These are phyloP conservation scores for Phacellophora camtschatica DNA, from an alignment of 30 jellyfish, hydroid and myxozoan genomes.

Conservation along the genomic window DNA sequence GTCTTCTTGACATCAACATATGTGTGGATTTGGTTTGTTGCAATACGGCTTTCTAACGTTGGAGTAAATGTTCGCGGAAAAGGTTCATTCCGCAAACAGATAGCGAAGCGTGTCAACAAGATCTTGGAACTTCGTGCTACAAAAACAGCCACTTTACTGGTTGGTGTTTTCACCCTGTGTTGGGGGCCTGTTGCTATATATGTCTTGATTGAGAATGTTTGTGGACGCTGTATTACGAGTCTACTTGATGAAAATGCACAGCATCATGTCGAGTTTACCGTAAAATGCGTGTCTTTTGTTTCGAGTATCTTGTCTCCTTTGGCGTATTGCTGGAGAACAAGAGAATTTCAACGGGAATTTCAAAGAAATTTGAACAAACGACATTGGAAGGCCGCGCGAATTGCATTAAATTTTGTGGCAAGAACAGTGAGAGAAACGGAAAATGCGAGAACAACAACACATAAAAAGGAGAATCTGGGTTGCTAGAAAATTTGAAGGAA, in stretches of 20 bases:
- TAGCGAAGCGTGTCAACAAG: constrained; percentile 5
- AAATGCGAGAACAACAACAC: too few relatives aligned
- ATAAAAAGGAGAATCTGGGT: too few relatives aligned
- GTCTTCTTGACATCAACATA: constrained; percentile 24
- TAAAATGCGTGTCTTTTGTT: constrained; percentile 40
- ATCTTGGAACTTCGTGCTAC: constrained; percentile 69
- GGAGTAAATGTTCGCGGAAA: neutral
- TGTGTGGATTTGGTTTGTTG: constrained; percentile 55
- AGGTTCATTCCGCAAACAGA: neutral
- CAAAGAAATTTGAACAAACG: constrained; percentile 26
- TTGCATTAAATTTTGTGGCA: constrained; percentile 37
- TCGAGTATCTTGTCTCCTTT: constrained; percentile 67
- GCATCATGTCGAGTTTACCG: constrained; percentile 20
- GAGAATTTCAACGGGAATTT: constrained; percentile 64
- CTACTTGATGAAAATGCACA: neutral
- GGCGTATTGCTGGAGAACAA: constrained; percentile 72
- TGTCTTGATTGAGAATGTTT: constrained; percentile 50
- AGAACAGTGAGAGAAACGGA: neutral
- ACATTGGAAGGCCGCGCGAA: constrained; percentile 69
- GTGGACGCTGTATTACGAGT: constrained; percentile 23
- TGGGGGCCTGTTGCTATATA: constrained; percentile 77
- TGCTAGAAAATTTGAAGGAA: too few relatives aligned
- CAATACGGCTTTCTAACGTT: constrained; percentile 18
- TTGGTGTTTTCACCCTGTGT: constrained; percentile 61
- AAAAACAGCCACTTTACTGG: constrained; percentile 52